Conservation (phyloP, 2,113 vertebrate genomes). For the Microcebus jonahi region DNA sequence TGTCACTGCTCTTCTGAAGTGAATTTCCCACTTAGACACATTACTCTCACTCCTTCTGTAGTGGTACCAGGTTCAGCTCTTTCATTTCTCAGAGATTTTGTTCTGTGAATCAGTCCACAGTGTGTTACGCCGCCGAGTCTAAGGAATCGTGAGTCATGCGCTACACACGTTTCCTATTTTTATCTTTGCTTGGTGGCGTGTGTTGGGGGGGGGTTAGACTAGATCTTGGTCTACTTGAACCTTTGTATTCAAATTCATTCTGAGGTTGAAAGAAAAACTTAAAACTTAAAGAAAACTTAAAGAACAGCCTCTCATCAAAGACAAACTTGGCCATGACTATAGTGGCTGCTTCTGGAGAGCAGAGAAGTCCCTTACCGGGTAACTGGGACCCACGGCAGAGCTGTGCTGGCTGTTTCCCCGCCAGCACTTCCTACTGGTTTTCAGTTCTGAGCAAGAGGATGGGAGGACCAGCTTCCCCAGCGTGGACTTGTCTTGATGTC, state of each 20-base stretch:
- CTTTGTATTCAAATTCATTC: neutral
- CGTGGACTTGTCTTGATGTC: neutral
- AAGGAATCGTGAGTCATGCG: neutral
- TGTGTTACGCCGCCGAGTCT: neutral
- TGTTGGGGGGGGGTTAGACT: neutral
- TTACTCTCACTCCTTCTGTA: neutral
- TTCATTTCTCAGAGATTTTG: neutral
- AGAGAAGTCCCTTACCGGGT: neutral
- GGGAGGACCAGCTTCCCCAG: too few species aligned
- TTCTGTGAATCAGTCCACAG: neutral
- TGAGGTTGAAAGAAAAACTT: neutral
- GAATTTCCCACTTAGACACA: neutral
- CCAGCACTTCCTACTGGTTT: neutral
- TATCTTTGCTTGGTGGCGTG: neutral
- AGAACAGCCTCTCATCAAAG: neutral
- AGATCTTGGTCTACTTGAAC: neutral
- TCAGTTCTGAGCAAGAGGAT: neutral
- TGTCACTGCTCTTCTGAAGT: neutral
- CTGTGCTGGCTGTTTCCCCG: accelerated
- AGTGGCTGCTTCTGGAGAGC: neutral
- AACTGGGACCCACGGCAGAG: neutral
- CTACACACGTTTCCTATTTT: neutral
- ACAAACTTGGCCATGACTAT: neutral
- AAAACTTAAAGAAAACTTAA: neutral
- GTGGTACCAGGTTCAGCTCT: neutral